A percentile compares a stretch with the other conserved stretches of the same genome.
These are phyloP conservation scores for Drosophila bifasciata DNA, from an alignment of 1,140 invertebrate species.

Conservation along the genomic window DNA sequence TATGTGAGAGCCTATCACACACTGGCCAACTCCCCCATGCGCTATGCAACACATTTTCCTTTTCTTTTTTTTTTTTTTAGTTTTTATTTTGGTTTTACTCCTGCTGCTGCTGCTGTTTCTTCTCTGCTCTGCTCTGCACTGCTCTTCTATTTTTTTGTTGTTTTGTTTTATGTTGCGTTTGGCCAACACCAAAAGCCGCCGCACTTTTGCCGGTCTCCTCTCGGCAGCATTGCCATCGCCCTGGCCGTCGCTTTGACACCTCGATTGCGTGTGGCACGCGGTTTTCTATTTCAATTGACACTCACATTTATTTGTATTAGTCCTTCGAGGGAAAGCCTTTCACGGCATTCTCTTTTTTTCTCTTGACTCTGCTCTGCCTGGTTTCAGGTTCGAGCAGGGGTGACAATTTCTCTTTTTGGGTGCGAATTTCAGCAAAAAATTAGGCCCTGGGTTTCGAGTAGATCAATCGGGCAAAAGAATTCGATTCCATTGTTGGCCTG, in stretches of 20 bases:
- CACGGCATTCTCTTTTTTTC: constrained; percentile 22
- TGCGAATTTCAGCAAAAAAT: not conserved
- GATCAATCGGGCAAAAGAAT: constrained; percentile 6
- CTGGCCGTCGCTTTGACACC: constrained; percentile 74
- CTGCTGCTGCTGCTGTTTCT: constrained; percentile 44
- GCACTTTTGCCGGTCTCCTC: constrained; percentile 66
- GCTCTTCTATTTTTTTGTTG: constrained; percentile 18
- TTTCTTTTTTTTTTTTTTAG: constrained; percentile 57
- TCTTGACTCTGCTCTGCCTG: constrained; percentile 34
- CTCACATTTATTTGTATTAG: constrained; percentile 61
- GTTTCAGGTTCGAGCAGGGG: constrained; percentile 28
- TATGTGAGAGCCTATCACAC: constrained; percentile 62
- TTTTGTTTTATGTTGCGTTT: constrained; percentile 27
- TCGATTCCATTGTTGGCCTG: too few relatives aligned
- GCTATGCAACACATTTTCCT: constrained; percentile 72
- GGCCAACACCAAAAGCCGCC: constrained; percentile 69
- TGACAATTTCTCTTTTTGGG: not conserved
- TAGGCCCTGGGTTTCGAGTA: constrained; percentile 21
- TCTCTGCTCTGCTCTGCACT: too few relatives aligned
- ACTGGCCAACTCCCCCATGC: constrained; percentile 73
- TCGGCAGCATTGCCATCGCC: too few relatives aligned
- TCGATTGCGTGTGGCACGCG: constrained; percentile 73
- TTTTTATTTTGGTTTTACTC: constrained; percentile 25
- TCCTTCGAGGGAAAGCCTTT: constrained; percentile 37
- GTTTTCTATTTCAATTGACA: constrained; percentile 81